Evolutionary conservation across 2,888 invertebrate species (phyloP).

Genomic region (Coelogynopora nodosa): DNA sequence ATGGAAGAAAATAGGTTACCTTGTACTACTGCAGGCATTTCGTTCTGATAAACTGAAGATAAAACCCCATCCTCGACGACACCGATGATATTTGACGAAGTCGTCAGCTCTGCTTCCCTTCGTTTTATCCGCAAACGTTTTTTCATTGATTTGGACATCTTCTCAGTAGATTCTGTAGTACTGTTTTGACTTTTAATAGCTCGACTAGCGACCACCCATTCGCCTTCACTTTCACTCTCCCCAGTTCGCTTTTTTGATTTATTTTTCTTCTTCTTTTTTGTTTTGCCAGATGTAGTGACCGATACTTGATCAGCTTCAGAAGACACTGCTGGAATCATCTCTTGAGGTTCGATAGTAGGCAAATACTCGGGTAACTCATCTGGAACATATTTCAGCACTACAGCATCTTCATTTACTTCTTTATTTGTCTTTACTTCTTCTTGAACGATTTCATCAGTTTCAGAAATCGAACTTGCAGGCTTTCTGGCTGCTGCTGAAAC

Average conservation of each 20-base stretch:
- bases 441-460: not conserved
- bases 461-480: not conserved
- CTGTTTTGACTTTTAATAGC: not conserved
- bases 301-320: not conserved
- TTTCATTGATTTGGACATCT: not conserved
- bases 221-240: not conserved
- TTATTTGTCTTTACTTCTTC: not conserved
- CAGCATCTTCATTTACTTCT: not conserved
- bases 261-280: slow-evolving; percentile 1
- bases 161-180: not conserved
- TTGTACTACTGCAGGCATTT: too few species aligned
- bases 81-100: too few species aligned
- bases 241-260: not conserved
- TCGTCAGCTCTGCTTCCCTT: not conserved
- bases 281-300: not conserved
- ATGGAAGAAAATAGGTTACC: too few species aligned
- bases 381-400: not conserved
- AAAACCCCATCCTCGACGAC: too few species aligned
- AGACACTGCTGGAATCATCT: not conserved
- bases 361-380: not conserved
- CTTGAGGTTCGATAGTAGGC: too few species aligned
- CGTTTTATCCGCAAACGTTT: not conserved
- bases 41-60: too few species aligned
- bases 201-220: not conserved
- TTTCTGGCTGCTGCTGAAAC: not conserved